These are phyloP conservation scores for Plebejus anna DNA, from an alignment of 2,888 invertebrate genomes.

Conservation along the genomic window DNA sequence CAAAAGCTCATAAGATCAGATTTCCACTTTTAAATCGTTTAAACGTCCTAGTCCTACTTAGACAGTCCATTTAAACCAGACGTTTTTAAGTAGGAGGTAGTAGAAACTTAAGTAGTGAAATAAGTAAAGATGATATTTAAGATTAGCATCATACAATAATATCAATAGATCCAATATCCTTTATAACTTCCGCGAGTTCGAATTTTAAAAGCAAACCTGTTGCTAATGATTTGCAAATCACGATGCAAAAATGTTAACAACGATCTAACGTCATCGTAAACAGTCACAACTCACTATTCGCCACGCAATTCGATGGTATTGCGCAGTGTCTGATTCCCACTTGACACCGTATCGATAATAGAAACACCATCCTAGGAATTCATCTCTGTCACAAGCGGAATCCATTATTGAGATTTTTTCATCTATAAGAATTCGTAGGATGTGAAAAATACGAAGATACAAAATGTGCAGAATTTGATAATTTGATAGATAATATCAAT, in stretches of 20 bases:
- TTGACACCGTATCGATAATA: conserved; percentile 65
- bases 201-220: conserved; percentile 3
- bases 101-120: no score
- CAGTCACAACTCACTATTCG: conserved; percentile 15
- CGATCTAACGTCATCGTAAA: background rate
- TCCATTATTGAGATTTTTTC: conserved; percentile 29
- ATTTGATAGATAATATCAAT: background rate
- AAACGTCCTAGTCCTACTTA: background rate
- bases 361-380: conserved; percentile 48
- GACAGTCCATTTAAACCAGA: background rate
- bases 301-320: conserved; percentile 56
- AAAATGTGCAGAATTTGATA: background rate
- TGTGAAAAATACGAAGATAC: background rate
- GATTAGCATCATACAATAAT: background rate
- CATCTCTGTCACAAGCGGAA: conserved; percentile 31
- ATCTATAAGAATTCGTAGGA: background rate
- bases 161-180: background rate
- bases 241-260: conserved; percentile 14
- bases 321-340: conserved; percentile 66
- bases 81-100: no score
- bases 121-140: background rate
- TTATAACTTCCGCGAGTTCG: background rate
- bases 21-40: background rate
- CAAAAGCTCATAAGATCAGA: no score
- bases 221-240: conserved; percentile 11